Conservation (phyloP, 2,888 invertebrate species). For the Limnephilus marmoratus region DNA sequence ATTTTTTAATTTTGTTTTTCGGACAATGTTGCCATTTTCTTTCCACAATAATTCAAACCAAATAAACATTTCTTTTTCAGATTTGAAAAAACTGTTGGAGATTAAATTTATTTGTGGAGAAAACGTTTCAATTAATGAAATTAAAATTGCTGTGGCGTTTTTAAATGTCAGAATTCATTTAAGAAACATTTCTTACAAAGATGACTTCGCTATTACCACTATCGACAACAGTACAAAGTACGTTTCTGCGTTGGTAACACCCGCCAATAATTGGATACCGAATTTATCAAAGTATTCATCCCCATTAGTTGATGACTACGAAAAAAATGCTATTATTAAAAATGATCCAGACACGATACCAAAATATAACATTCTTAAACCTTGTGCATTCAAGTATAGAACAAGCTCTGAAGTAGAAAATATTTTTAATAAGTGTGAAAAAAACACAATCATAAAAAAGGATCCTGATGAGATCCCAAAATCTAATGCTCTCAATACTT, state of each 20-base stretch:
- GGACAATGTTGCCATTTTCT: background rate
- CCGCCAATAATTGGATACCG: background rate
- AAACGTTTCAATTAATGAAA: slow-evolving; percentile 68
- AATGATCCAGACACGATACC: background rate
- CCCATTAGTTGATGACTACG: background rate
- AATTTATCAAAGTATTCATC: background rate
- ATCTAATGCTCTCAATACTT: background rate
- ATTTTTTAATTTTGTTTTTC: background rate
- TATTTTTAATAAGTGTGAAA: too few species aligned
- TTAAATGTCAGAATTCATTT: slow-evolving; percentile 69
- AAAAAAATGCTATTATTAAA: background rate
- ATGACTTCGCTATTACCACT: slow-evolving; percentile 47
- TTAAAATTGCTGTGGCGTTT: slow-evolving; percentile 69
- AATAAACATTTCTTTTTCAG: background rate
- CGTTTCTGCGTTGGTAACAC: background rate
- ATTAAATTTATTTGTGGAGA: slow-evolving; percentile 67
- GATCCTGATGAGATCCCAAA: background rate
- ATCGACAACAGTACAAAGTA: background rate
- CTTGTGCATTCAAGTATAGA: too few species aligned
- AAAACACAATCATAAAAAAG: too few species aligned
- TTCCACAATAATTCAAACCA: background rate
- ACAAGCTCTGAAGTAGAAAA: too few species aligned
- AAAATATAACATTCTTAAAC: too few species aligned
- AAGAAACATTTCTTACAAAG: slow-evolving; percentile 54
- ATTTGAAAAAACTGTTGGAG: background rate